Evolutionary conservation across 2,888 invertebrate species (phyloP).

Genomic region (Caprella mutica): DNA sequence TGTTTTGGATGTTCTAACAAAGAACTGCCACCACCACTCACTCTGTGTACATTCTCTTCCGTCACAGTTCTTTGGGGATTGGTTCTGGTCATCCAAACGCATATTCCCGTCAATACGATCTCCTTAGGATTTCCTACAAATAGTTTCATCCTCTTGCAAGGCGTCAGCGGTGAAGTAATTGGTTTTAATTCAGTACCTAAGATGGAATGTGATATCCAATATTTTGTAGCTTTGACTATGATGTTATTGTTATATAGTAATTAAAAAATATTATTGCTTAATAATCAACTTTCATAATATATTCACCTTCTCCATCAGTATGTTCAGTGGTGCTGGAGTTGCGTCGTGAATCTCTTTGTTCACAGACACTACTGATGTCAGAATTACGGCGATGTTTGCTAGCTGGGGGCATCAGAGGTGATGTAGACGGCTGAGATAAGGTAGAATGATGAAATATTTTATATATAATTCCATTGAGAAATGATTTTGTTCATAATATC

Average conservation of each 20-base stretch:
- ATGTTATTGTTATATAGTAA: no score
- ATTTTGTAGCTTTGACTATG: no score
- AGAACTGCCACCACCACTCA: conserved; percentile 34
- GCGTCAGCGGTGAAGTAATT: no score
- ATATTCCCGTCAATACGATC: conserved; percentile 19
- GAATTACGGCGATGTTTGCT: conserved; percentile 16
- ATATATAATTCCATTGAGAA: no score
- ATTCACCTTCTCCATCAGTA: conserved; percentile 16
- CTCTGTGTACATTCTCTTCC: conserved; percentile 87
- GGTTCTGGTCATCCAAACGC: conserved; percentile 55
- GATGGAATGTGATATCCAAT: no score
- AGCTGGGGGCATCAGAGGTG: conserved; percentile 19
- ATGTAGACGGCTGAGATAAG: conserved; percentile 13
- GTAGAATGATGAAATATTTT: no score
- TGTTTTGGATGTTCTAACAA: background rate
- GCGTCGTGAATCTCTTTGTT: conserved; percentile 17
- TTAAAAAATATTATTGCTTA: no score
- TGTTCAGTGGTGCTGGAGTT: conserved; percentile 21
- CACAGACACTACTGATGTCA: conserved; percentile 14
- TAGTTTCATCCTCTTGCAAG: conserved; percentile 16
- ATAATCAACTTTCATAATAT: no score
- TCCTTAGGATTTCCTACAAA: conserved; percentile 23
- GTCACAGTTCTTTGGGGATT: conserved; percentile 72
- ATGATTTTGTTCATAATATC: no score
- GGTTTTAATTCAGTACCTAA: no score